Percentiles rank a stretch among this genome's conserved stretches.
These are phyloP conservation scores for Xiphophorus couchianus DNA, from an alignment of 2,113 vertebrate genomes.

Conservation along the genomic window DNA sequence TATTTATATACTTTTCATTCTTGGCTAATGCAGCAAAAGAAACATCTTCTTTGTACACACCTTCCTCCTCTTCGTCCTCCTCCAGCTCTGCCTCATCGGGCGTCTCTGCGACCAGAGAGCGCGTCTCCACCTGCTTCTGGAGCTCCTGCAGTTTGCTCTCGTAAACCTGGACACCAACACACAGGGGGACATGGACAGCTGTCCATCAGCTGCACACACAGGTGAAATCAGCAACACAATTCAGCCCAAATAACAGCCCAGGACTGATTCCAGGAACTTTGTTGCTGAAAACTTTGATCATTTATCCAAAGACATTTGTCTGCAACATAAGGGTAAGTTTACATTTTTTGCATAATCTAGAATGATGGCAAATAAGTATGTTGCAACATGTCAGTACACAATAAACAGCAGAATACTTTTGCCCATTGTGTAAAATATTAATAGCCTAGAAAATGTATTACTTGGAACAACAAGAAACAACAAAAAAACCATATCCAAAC, in stretches of 20 bases:
- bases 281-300: neutral
- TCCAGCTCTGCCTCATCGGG: constrained; percentile 94
- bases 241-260: neutral
- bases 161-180: constrained; percentile 88
- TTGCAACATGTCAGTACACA: too few relatives aligned
- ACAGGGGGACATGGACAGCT: constrained; percentile 43
- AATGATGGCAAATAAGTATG: too few relatives aligned
- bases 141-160: constrained; percentile 97
- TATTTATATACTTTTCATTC: constrained; percentile 13
- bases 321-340: too few relatives aligned
- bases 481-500: neutral
- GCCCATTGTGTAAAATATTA: neutral
- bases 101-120: constrained; percentile 91
- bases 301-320: too few relatives aligned
- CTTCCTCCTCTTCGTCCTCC: constrained; percentile 88
- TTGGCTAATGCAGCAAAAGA: neutral
- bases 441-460: neutral
- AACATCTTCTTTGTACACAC: constrained; percentile 63
- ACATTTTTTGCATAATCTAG: too few relatives aligned
- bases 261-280: neutral
- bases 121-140: constrained; percentile 97
- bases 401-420: neutral
- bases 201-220: constrained; percentile 46
- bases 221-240: constrained; percentile 8
- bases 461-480: neutral